Percentiles rank a stretch among this genome's conserved stretches.
Evolutionary conservation across 2,888 invertebrate species (phyloP).

Genomic region (Chouioia cunea): DNA sequence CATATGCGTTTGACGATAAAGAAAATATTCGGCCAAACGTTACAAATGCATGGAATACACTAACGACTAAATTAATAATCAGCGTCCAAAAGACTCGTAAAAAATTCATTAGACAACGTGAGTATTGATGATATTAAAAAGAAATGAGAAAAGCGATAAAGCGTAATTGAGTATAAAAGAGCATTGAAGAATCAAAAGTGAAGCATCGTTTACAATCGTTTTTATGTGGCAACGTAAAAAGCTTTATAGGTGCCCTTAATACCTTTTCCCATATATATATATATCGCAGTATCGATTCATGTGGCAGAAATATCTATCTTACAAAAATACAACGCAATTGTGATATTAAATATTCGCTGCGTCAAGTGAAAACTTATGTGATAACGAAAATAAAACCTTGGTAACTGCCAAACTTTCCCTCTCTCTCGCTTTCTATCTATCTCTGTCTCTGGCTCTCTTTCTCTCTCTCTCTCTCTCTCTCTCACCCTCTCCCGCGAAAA

Average conservation of each 20-base stretch:
- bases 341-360: constrained; percentile 15
- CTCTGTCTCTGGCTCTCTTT: too few relatives aligned
- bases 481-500: too few relatives aligned
- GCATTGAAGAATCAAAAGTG: constrained; percentile 12
- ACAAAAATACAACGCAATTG: not conserved
- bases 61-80: too few relatives aligned
- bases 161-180: constrained; percentile 17
- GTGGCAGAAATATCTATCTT: not conserved
- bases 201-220: constrained; percentile 10
- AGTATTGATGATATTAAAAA: too few relatives aligned
- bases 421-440: too few relatives aligned
- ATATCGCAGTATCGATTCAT: not conserved
- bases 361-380: not conserved
- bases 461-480: too few relatives aligned
- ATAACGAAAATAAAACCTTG: too few relatives aligned
- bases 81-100: too few relatives aligned
- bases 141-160: not conserved
- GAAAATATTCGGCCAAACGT: too few relatives aligned
- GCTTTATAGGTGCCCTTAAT: not conserved
- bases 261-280: not conserved
- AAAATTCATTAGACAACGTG: too few relatives aligned
- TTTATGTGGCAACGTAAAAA: constrained; percentile 18
- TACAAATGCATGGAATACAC: too few relatives aligned
- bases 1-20: too few relatives aligned
- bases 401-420: not conserved